Evolutionary conservation across 2,888 invertebrate genomes (phyloP).

Genomic region (Bombyx huttoni): DNA sequence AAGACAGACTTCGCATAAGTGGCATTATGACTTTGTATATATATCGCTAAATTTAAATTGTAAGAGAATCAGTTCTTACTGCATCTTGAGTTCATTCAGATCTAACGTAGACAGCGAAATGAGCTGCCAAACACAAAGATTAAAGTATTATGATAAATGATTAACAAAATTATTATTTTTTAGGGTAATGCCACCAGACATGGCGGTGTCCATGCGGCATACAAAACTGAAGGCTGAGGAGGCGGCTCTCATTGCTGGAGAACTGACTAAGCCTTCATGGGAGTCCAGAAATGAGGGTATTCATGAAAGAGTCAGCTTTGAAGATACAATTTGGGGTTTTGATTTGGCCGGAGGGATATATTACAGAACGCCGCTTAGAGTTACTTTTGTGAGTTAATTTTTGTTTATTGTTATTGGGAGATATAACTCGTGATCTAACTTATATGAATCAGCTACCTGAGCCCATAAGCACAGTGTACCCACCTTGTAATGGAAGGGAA

Average conservation of each 20-base stretch:
- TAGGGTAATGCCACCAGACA: slow-evolving; percentile 15
- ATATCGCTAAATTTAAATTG: no score
- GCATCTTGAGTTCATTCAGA: no score
- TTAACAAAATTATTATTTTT: background rate
- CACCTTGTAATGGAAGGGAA: no score
- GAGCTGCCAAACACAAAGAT: background rate
- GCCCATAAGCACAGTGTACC: no score
- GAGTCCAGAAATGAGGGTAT: slow-evolving; percentile 54
- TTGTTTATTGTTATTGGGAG: background rate
- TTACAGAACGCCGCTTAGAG: slow-evolving; percentile 47
- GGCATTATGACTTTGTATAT: no score
- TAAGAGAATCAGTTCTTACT: no score
- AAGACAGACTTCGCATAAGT: no score
- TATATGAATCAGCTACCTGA: no score
- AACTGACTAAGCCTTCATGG: slow-evolving; percentile 46
- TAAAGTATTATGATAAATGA: background rate
- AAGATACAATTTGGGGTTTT: slow-evolving; percentile 56
- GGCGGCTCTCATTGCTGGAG: slow-evolving; percentile 41
- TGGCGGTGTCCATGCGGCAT: slow-evolving; percentile 38
- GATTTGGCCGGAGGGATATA: slow-evolving; percentile 51
- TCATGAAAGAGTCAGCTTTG: slow-evolving; percentile 56
- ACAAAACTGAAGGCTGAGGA: slow-evolving; percentile 40
- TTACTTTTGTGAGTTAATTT: slow-evolving; percentile 34
- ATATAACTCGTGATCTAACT: no score
- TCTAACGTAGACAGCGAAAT: no score